Evolutionary conservation across 2,888 invertebrate species (phyloP).

Genomic region (Incurvaria masculella): DNA sequence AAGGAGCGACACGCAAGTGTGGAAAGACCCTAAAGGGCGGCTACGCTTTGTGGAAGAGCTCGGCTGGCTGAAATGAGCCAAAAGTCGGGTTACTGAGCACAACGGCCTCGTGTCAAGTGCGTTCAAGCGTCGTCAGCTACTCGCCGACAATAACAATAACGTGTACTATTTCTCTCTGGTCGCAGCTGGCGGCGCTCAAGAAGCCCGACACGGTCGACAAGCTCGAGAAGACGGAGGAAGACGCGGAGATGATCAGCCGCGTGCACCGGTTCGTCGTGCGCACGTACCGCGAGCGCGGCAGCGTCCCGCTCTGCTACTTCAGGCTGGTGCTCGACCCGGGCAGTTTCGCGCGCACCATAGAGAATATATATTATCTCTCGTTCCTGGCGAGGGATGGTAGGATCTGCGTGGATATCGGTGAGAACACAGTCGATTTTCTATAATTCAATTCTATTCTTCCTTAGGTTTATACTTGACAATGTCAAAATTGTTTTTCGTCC

Average conservation of each 20-base stretch:
- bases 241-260: conserved; percentile 52
- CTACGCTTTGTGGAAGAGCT: too few species aligned
- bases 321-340: conserved; percentile 56
- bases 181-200: conserved; percentile 33
- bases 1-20: too few species aligned
- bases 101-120: too few species aligned
- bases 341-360: conserved; percentile 58
- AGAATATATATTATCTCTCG: conserved; percentile 64
- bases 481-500: too few species aligned
- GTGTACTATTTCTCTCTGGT: too few species aligned
- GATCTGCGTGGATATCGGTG: conserved; percentile 48
- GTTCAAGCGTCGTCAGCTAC: too few species aligned
- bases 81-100: too few species aligned
- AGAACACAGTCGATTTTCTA: conserved; percentile 9
- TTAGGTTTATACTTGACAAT: too few species aligned
- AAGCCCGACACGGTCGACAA: conserved; percentile 51
- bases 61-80: too few species aligned
- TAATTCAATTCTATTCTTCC: background rate
- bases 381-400: conserved; percentile 59
- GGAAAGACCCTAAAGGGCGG: too few species aligned
- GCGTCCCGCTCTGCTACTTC: conserved; percentile 54
- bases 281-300: conserved; percentile 31
- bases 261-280: conserved; percentile 44
- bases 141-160: too few species aligned
- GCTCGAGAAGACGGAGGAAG: conserved; percentile 52